A percentile compares a stretch with the other conserved stretches of the same genome.
Evolutionary conservation across 64 coral and sea anemone genomes (phyloP).

Genomic region (Pocillopora damicornis): DNA sequence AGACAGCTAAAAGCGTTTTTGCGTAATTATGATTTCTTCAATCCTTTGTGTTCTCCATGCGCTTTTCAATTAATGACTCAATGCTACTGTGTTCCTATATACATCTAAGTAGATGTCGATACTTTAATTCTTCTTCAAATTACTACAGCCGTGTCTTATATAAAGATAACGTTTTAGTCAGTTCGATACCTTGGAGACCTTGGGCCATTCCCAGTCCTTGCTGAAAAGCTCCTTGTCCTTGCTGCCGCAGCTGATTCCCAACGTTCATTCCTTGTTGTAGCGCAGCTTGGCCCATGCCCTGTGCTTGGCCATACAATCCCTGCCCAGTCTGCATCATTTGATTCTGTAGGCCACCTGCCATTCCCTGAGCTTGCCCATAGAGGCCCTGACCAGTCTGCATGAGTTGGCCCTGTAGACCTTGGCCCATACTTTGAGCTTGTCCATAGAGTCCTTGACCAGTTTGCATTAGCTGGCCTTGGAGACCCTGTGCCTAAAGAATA

Average conservation of each 20-base stretch:
- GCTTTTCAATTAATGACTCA: no score
- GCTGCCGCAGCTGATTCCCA: conserved; percentile 7
- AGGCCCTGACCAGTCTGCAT: conserved; percentile 16
- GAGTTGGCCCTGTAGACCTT: conserved; percentile 18
- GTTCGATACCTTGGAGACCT: conserved; percentile 39
- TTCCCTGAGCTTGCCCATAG: conserved; percentile 47
- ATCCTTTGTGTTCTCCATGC: no score
- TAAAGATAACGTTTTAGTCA: neutral
- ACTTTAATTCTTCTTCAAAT: no score
- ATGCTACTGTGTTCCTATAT: no score
- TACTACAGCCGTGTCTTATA: neutral
- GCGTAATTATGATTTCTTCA: no score
- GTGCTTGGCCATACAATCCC: conserved; percentile 21
- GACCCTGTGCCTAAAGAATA: neutral
- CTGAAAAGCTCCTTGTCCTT: conserved; percentile 32
- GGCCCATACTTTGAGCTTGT: conserved; percentile 26
- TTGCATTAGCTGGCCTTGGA: conserved; percentile 37
- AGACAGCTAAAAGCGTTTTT: no score
- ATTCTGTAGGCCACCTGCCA: conserved; percentile 38
- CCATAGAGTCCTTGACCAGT: conserved; percentile 23
- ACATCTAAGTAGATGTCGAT: no score
- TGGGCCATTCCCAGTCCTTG: conserved; percentile 46
- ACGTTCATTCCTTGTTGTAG: conserved; percentile 40
- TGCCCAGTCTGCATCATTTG: conserved; percentile 23
- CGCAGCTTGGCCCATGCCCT: conserved; percentile 53